phyloP scores from a whole-genome alignment of 1,140 invertebrate species.

The Probaryconus sp. region DNA sequence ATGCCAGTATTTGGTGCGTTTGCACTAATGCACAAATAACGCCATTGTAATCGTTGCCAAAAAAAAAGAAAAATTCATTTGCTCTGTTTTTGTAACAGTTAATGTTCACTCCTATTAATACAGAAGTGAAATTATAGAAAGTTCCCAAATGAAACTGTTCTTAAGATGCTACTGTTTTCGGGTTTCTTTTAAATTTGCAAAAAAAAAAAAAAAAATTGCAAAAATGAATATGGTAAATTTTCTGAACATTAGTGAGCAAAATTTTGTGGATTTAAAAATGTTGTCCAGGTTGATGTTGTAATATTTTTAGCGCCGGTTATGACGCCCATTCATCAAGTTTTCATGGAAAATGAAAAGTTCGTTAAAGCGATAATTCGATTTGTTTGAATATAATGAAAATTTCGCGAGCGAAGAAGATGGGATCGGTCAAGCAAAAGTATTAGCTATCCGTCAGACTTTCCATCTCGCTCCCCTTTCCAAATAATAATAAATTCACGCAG shows the following conservation, averaged over 20 bases:
- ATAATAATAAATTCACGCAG: slow-evolving; percentile 72
- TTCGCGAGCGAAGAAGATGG: slow-evolving; percentile 13
- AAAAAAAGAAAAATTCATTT: slow-evolving; percentile 7
- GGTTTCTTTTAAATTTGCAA: no score
- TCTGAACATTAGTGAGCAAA: neutral
- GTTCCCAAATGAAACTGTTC: no score
- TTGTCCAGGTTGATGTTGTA: no score
- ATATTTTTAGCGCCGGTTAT: no score
- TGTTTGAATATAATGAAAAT: slow-evolving; percentile 50
- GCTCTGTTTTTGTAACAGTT: neutral
- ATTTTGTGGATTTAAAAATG: no score
- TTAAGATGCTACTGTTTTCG: no score
- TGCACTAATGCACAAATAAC: slow-evolving; percentile 33
- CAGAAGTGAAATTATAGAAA: no score
- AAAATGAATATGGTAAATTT: neutral
- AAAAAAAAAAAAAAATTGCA: neutral
- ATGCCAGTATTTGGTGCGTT: slow-evolving; percentile 19
- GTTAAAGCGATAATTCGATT: slow-evolving; percentile 37
- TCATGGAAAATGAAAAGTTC: slow-evolving; percentile 10
- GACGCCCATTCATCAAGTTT: neutral
- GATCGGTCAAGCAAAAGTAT: slow-evolving; percentile 65
- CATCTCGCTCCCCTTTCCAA: slow-evolving; percentile 42
- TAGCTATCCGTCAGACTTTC: slow-evolving; percentile 55
- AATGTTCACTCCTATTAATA: neutral
- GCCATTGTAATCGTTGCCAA: slow-evolving; percentile 20